A percentile compares a stretch with the other conserved stretches of the same genome.
phyloP scores from a whole-genome alignment of 2,888 invertebrate genomes.

The Megamerina dolium region DNA sequence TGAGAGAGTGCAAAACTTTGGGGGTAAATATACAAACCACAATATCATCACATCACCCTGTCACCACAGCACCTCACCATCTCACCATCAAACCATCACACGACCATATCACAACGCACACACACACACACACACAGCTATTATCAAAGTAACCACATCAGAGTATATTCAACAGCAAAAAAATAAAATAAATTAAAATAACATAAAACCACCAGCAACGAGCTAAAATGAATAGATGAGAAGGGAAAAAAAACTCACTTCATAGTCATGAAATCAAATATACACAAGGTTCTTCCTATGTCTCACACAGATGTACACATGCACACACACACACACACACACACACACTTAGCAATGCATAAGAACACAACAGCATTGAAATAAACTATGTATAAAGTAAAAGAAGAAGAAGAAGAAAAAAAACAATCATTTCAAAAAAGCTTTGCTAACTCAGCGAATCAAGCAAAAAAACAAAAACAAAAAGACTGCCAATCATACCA shows the following conservation, averaged over 20 bases:
- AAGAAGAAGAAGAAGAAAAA: no score
- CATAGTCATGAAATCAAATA: slow-evolving; percentile 38
- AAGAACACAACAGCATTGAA: no score
- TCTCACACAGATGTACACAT: slow-evolving; percentile 22
- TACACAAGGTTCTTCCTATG: slow-evolving; percentile 47
- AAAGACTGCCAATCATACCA: no score
- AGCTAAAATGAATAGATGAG: slow-evolving; percentile 16
- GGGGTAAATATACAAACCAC: no score
- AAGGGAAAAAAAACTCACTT: slow-evolving; percentile 38
- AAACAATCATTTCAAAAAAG: no score
- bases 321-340: slow-evolving; percentile 12
- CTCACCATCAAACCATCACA: no score
- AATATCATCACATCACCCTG: no score
- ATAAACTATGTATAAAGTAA: no score
- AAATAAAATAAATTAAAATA: slow-evolving; percentile 17
- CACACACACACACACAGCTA: not conserved
- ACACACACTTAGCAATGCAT: not conserved
- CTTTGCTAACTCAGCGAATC: no score
- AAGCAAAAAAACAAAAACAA: no score
- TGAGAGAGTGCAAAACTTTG: no score
- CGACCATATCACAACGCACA: not conserved
- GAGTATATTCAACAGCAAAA: not conserved
- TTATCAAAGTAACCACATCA: not conserved
- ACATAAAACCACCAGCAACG: slow-evolving; percentile 16
- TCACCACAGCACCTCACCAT: no score